Percentiles rank a stretch among this genome's conserved stretches.
Conservation (phyloP, 2,888 invertebrate genomes). For the Lypha dubia region DNA sequence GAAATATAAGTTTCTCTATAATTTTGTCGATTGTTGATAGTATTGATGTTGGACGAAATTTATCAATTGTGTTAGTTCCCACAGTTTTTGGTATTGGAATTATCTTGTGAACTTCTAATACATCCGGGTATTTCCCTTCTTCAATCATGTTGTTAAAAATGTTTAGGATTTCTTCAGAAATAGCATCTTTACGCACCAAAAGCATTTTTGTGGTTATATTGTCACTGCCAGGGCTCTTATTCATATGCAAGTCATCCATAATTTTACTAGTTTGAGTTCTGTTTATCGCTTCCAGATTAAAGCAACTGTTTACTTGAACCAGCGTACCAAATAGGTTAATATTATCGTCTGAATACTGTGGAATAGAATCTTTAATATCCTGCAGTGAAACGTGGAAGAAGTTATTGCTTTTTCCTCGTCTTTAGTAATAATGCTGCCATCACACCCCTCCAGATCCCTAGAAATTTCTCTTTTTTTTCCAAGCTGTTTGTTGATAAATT, state of each 20-base stretch:
- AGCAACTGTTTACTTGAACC: neutral
- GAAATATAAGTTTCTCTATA: too few relatives aligned
- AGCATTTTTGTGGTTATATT: neutral
- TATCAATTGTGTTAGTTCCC: neutral
- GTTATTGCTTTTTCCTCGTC: too few relatives aligned
- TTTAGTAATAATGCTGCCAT: too few relatives aligned
- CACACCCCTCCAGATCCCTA: too few relatives aligned
- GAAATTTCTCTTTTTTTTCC: too few relatives aligned
- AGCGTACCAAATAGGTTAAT: neutral
- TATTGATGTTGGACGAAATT: constrained; percentile 8
- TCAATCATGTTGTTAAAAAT: constrained; percentile 10
- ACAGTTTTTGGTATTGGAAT: neutral
- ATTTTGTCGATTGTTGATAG: neutral
- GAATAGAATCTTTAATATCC: too few relatives aligned
- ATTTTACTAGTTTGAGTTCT: neutral
- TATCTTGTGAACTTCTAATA: constrained; percentile 8
- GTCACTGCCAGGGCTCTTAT: neutral
- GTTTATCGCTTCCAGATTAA: neutral
- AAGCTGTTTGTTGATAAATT: too few relatives aligned
- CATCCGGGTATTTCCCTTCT: too few relatives aligned
- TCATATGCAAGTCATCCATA: neutral
- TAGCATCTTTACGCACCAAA: neutral
- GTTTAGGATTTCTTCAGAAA: neutral
- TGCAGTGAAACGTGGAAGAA: too few relatives aligned
- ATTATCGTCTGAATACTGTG: too few relatives aligned